Base-by-base conservation (phyloP, 1,140 invertebrate species). In the Globodera ellingtonae region DNA sequence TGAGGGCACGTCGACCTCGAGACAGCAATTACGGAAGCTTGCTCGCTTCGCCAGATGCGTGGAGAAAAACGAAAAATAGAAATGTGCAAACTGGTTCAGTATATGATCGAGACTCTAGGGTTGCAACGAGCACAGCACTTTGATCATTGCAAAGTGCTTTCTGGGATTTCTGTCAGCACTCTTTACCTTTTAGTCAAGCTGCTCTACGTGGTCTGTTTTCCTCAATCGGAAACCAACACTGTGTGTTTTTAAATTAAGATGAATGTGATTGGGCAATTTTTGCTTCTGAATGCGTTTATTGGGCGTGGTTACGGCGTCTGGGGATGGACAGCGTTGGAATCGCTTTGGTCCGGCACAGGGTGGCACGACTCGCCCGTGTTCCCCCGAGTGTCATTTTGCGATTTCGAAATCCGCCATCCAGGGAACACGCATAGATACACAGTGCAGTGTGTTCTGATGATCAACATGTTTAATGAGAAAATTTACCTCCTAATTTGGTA, bases 271-370 rank as follows among this genome's bases (percentile, higher is more conserved):
- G 91, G 90, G 21, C 91, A 92, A 84, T 87, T 92, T 72, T 90
- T 90, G 82, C 86, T 91, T 79, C 86, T 92, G 83, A 91, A 92
- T 84, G 86, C 88, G 72, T 91, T 92, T 90, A 89, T 90, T 90
- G 48, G 84, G 89, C 69, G 46, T 62, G 69, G 74, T 71, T 48
- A 88, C 79, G 76, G 78, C 13, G 66, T 79, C 6, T 87, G 86
- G 86, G 87, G 87, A 6, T 76, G 76, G 48, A 44, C 79, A 6
- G 84, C 89, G 65, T 77, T 88, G 6, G 79, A 79, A 52, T 88
- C 89, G 69, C 80, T 88, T 48, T 81, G 84, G 21, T 65, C 78
- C 18, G 87, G 87, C 8, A 72, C 73, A 10, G 86, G 89, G 77
- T 89, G 88, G 87, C 84, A 89, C 67, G 62, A 76, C 9, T 78